These are phyloP conservation scores for Nyctalus aviator DNA, from an alignment of 2,797 vertebrate genomes.

Conservation along the genomic window DNA sequence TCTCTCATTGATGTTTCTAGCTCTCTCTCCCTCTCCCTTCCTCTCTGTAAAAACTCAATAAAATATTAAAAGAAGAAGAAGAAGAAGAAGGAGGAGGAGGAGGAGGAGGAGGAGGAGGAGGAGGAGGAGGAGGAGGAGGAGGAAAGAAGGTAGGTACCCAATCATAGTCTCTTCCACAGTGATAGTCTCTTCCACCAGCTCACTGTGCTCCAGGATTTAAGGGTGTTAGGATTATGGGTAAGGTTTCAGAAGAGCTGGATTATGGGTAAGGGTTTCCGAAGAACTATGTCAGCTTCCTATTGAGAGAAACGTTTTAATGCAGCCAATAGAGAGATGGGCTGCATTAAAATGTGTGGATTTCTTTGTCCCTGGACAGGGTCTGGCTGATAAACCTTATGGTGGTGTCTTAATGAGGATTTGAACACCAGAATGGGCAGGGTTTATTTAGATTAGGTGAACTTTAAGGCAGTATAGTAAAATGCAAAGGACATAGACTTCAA, in stretches of 20 bases:
- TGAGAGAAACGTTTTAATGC: not conserved
- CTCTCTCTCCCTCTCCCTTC: too few relatives aligned
- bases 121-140: too few relatives aligned
- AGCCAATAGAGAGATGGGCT: not conserved
- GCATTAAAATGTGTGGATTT: not conserved
- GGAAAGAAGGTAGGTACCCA: not conserved
- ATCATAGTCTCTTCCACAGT: not conserved
- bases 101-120: too few relatives aligned
- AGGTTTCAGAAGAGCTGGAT: not conserved
- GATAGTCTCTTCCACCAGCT: not conserved
- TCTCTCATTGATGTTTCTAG: too few relatives aligned
- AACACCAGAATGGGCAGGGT: not conserved
- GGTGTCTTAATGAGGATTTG: not conserved
- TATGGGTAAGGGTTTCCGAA: not conserved
- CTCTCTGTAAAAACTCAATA: too few relatives aligned
- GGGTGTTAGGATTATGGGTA: not conserved
- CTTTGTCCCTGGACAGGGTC: not conserved
- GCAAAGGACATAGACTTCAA: not conserved
- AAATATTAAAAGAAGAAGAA: too few relatives aligned
- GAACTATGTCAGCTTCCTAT: not conserved
- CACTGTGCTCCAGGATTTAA: not conserved
- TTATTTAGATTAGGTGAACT: conserved; percentile 1
- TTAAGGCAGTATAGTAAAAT: not conserved
- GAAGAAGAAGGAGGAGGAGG: too few relatives aligned
- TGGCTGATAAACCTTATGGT: not conserved